Base-by-base conservation (phyloP, 2,797 vertebrate genomes). In the Crossoptilon crossoptilon region DNA sequence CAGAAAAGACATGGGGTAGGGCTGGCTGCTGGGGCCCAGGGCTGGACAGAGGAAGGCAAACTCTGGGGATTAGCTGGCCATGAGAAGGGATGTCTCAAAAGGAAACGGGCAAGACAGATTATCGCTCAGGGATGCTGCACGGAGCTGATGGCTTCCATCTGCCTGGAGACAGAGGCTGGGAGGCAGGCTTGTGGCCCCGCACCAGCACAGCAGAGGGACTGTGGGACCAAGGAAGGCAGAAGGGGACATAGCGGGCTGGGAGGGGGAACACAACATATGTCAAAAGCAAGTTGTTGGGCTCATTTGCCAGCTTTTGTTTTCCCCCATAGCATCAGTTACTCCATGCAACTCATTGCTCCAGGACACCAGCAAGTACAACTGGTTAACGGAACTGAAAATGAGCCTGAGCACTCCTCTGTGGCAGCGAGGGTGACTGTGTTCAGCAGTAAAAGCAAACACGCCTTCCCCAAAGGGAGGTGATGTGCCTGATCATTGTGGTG, bases 61-160 rank as follows among this genome's bases (percentile, higher is more conserved):
- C 64, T 51, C 43, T 55, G 82, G 70, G 79, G 82, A 92, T 94
- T 94, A 92, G 39, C 63, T 94, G 93, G 64, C 73, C 6, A 4
- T 91, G 92, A 93, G 91, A 91, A 94, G 69, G 55, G 76, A 49
- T 93, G 82, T 93, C 88, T 70, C 3, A 3, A 77, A 84, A 95
- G 91, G 95, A 95, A 93, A 37, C 1, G 1, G 55, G 66, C 3
- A 33, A 94, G 91, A 94, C 93, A 92, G 76, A 94, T 87, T 83
- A 91, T 83, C 26, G 0, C 2, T 4, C 77, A 94, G 58, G 84
- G 94, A 89, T 87, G 87, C 66, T 60, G 64, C 1, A 3, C 56
- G 64, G 76, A 87, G 82, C 68, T 93, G 96, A 96, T 96, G 83
- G 88, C 90, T 94, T 96, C 95, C 96, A 96, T 96, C 96, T 95